Base-by-base conservation (phyloP, 2,797 vertebrate genomes). In the Sebastes oblongus region DNA sequence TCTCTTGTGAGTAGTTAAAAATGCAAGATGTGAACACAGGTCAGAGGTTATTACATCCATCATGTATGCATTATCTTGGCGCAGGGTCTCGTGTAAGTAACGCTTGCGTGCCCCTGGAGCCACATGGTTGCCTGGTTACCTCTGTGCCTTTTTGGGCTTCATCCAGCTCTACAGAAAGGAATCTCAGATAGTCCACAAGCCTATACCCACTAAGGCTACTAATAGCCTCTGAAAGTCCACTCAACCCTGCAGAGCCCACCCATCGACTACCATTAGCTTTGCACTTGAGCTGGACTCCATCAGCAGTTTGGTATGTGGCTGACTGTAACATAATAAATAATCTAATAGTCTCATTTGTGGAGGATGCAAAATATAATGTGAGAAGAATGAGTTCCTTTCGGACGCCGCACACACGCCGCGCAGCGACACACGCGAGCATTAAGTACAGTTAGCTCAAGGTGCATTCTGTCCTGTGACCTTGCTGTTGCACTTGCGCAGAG, bases 381-480 rank as follows among this genome's bases (percentile, higher is more conserved):
- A 82, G 52, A 75, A 39, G 36, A 81, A 76, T 72, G 13, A 18
- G 62, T 30, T 74, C 50, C 20, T 8, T 61, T 64, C 58, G 11
- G 32, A 82, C 62, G 24, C 66, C 72, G 67, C 77, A 62, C 78
- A 62, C 77, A 78, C 14, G 22, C 78, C 20, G 81, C 20, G 75
- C 77, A 62, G 66, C 81, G 5, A 39, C 82, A 55, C 68, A 74
- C 81, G 71, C 46, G 78, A 83, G 81, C 89, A 74, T 92, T 92
- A 92, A 92, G 87, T 84, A 94, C 91, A 92, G 93, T 95, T 94
- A 93, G 93, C 95, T 94, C 91, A 94, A 95, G 93, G 93, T 93
- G 93, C 91, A 92, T 91, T 93, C 91, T 86, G 91, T 95, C 91
- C 94, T 75, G 91, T 93, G 95, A 96, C 96, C 96, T 96, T 96